Base-by-base conservation (phyloP, 1,140 invertebrate species). In the Agrypnia vestita region DNA sequence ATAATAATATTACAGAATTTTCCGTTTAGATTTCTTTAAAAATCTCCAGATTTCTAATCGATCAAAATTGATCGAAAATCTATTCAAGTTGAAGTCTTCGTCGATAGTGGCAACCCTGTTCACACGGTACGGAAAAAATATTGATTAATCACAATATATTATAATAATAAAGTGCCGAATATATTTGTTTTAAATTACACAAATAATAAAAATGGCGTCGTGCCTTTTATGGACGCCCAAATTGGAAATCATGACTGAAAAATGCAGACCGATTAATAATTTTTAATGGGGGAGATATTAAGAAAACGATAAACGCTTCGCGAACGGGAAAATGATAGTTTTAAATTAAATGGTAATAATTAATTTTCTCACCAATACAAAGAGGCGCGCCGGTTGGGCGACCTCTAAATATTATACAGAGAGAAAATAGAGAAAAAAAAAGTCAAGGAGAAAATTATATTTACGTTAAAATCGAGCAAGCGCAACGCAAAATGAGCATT, bases 151-250 rank as follows among this genome's bases (percentile, higher is more conserved):
- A 64, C 19, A 49, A 71, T 61, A 61, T 15, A 61, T 61, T 35
- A 19, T 61, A n/a, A n/a, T 61, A 61, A 61, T 49, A 71, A 71
- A 71, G 67, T 21, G 67, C n/a, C 7, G 46, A 71, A 49, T 49
- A 49, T 71, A 71, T 71, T 71, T 71, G 67, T 49, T 71, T 71
- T 7, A 71, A 71, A 71, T 71, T 71, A 71, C n/a, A 71, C 44
- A 71, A 49, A 47, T 69, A 17, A 49, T 15, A 71, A 71, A 71
- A 71, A 71, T 71, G 44, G 67, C 67, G 15, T 1, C 67, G 13
- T 8, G 44, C 67, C 46, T 47, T 71, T 49, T 71, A 71, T n/a
- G 67, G 46, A 17, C 11, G 47, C 47, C 46, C 15, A 15, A 49
- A 35, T 47, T 71, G n/a, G 35, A 47, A 69, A 47, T 69, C 44